Conservation (phyloP, 1,140 invertebrate genomes). For the Aethina tumida region DNA sequence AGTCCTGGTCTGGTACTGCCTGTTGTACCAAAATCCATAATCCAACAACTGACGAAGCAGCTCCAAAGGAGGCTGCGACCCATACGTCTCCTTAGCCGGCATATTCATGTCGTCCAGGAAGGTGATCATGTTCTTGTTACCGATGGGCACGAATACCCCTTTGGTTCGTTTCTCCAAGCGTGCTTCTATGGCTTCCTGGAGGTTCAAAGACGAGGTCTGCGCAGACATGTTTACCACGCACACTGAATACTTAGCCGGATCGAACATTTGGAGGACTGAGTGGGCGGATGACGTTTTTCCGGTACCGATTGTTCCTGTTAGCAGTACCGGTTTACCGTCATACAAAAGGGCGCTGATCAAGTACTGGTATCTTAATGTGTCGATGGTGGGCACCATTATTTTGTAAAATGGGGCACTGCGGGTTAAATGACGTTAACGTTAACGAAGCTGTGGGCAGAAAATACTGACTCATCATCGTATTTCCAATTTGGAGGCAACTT, state of each 20-base stretch:
- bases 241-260: conserved; percentile 50
- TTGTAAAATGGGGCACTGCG: conserved; percentile 57
- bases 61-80: conserved; percentile 77
- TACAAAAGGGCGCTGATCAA: conserved; percentile 52
- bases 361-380: conserved; percentile 70
- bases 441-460: conserved; percentile 22
- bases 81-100: conserved; percentile 77
- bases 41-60: conserved; percentile 76
- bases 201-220: conserved; percentile 66
- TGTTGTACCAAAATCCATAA: conserved; percentile 79
- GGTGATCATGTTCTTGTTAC: conserved; percentile 66
- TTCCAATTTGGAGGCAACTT: conserved; percentile 57
- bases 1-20: conserved; percentile 60
- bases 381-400: conserved; percentile 73
- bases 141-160: conserved; percentile 63
- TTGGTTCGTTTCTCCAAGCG: conserved; percentile 75
- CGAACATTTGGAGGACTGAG: conserved; percentile 51
- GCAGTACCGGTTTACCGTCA: conserved; percentile 54
- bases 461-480: no score
- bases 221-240: conserved; percentile 78
- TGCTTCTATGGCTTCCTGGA: conserved; percentile 67
- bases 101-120: conserved; percentile 88
- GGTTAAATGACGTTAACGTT: background rate
- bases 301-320: conserved; percentile 71
- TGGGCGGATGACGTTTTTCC: conserved; percentile 71